Evolutionary conservation across 2,797 vertebrate genomes (phyloP).

Genomic region (Cuculus canorus): DNA sequence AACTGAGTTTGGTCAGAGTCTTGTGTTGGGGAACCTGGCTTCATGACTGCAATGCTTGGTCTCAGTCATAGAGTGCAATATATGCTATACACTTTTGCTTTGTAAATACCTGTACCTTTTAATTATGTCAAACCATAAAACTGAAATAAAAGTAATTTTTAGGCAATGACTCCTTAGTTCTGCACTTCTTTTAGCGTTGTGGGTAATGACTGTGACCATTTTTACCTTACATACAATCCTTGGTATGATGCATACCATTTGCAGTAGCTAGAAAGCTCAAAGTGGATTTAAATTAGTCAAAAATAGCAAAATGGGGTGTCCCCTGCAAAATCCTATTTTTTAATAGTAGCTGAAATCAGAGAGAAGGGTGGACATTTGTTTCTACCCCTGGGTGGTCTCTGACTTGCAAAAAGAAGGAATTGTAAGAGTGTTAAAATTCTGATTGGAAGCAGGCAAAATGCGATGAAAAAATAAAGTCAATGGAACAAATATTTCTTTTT

Average conservation of each 20-base stretch:
- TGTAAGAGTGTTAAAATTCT: neutral
- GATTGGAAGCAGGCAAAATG: neutral
- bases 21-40: neutral
- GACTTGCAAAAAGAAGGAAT: neutral
- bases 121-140: neutral
- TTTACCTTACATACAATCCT: neutral
- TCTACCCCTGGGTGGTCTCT: accelerated
- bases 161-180: neutral
- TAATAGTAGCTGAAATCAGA: neutral
- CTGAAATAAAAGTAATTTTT: neutral
- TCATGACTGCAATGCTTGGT: neutral
- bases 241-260: neutral
- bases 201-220: neutral
- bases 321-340: neutral
- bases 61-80: neutral
- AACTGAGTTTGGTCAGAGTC: neutral
- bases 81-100: no score
- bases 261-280: neutral
- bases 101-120: no score
- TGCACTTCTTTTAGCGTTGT: neutral
- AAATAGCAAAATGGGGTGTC: neutral
- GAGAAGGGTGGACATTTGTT: neutral
- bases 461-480: neutral
- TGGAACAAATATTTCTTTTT: accelerated
- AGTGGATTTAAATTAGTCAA: neutral